Percentiles rank a stretch among this genome's conserved stretches.
phyloP scores from a whole-genome alignment of 1,140 invertebrate species.

The Zaprionus africanus region DNA sequence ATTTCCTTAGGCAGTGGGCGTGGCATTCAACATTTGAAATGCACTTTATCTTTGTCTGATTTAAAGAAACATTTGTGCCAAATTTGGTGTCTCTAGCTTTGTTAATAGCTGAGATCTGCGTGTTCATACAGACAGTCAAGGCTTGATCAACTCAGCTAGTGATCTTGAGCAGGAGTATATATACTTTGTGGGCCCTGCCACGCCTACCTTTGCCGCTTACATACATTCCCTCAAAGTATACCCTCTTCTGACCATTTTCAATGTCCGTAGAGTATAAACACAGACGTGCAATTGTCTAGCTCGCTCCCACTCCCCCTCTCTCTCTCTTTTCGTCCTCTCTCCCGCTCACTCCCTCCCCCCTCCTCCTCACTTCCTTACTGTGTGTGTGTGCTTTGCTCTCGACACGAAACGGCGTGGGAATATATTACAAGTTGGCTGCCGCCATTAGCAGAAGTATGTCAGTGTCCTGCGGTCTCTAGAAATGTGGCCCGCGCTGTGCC shows the following conservation, averaged over 20 bases:
- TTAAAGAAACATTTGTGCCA: no score
- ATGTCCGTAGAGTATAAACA: constrained; percentile 19
- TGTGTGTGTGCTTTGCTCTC: constrained; percentile 28
- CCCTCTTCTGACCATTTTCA: no score
- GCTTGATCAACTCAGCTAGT: no score
- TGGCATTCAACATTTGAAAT: no score
- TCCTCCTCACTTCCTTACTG: neutral
- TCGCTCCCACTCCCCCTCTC: neutral
- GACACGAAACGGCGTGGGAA: constrained; percentile 73
- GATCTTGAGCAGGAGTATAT: no score
- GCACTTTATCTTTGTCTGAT: no score
- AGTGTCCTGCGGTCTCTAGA: constrained; percentile 48
- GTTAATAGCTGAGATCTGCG: no score
- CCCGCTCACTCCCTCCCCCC: neutral
- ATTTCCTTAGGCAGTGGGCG: no score
- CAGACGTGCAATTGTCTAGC: constrained; percentile 73
- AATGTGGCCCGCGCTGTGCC: constrained; percentile 1
- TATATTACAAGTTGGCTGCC: constrained; percentile 81
- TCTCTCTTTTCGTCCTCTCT: neutral
- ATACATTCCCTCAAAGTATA: no score
- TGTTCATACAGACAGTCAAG: no score
- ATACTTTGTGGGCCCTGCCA: no score
- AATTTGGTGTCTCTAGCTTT: no score
- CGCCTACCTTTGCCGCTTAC: fast-evolving
- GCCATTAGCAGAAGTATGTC: constrained; percentile 73